These are phyloP conservation scores for Nothobranchius furzeri DNA, from an alignment of 2,113 vertebrate species.

Conservation along the genomic window DNA sequence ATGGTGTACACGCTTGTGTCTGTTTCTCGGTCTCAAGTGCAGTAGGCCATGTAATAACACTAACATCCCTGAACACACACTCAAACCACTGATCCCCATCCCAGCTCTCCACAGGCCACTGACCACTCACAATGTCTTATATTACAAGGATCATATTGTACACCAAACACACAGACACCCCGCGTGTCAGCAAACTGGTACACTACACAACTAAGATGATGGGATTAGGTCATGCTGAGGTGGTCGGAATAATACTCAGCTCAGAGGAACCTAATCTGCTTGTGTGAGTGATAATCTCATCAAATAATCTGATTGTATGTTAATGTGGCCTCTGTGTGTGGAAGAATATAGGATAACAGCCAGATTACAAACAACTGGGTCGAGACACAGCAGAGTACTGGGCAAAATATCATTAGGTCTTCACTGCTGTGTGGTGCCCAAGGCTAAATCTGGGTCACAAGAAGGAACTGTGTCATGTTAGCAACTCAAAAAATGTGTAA, in stretches of 20 bases:
- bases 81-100: slow-evolving; percentile 50
- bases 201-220: slow-evolving; percentile 22
- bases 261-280: slow-evolving; percentile 60
- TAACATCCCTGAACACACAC: slow-evolving; percentile 55
- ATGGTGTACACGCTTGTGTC: slow-evolving; percentile 41
- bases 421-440: slow-evolving; percentile 17
- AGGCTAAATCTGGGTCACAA: slow-evolving; percentile 32
- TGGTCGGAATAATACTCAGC: slow-evolving; percentile 51
- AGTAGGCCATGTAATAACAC: slow-evolving; percentile 73
- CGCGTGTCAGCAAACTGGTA: neutral
- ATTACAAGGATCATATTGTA: slow-evolving; percentile 36
- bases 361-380: slow-evolving; percentile 52
- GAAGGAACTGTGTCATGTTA: slow-evolving; percentile 27
- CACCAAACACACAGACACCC: neutral
- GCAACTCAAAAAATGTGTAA: slow-evolving; percentile 7
- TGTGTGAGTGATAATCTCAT: slow-evolving; percentile 67
- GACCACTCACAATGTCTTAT: slow-evolving; percentile 53
- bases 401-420: slow-evolving; percentile 26
- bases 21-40: slow-evolving; percentile 56
- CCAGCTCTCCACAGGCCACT: slow-evolving; percentile 41
- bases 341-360: slow-evolving; percentile 63
- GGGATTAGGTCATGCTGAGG: slow-evolving; percentile 42
- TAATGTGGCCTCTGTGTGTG: slow-evolving; percentile 46
- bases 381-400: slow-evolving; percentile 36
- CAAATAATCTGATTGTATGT: slow-evolving; percentile 65